phyloP scores from a whole-genome alignment of 2,888 invertebrate species.

The Arge pagana region DNA sequence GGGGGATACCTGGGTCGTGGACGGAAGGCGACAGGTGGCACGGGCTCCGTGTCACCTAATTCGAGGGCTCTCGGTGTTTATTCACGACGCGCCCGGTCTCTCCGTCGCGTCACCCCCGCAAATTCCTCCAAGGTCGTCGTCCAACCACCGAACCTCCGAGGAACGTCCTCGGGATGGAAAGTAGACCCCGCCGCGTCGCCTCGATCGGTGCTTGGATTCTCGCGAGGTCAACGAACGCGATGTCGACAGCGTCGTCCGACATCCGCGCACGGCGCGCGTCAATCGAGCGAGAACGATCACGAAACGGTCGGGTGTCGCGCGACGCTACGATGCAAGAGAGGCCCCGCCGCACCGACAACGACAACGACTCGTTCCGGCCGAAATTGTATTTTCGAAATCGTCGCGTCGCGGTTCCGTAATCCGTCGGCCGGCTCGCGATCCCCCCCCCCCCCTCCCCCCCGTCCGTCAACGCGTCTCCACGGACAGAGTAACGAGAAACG shows the following conservation, averaged over 20 bases:
- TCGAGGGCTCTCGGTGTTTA: constrained; percentile 42
- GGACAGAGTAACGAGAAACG: constrained; percentile 13
- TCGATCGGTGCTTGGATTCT: not conserved
- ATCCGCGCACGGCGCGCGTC: not conserved
- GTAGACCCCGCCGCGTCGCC: too few relatives aligned
- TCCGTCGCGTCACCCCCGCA: constrained; percentile 12
- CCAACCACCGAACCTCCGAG: constrained; percentile 14
- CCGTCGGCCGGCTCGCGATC: too few relatives aligned
- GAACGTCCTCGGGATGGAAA: too few relatives aligned
- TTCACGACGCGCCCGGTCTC: constrained; percentile 37
- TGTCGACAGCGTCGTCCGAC: not conserved
- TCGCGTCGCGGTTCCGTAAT: too few relatives aligned
- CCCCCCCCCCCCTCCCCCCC: too few relatives aligned
- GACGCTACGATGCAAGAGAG: too few relatives aligned
- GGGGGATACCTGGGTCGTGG: too few relatives aligned
- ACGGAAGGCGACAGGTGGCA: constrained; percentile 45
- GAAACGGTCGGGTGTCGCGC: too few relatives aligned
- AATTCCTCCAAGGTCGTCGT: constrained; percentile 18
- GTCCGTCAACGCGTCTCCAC: not conserved
- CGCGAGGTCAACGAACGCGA: not conserved
- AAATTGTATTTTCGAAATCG: too few relatives aligned
- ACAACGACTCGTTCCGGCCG: too few relatives aligned
- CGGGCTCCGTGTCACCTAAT: constrained; percentile 40
- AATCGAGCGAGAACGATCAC: not conserved
- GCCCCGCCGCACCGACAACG: too few relatives aligned